These are phyloP conservation scores for Halcyon chelicuti DNA, from an alignment of 2,797 vertebrate species.

Conservation along the genomic window DNA sequence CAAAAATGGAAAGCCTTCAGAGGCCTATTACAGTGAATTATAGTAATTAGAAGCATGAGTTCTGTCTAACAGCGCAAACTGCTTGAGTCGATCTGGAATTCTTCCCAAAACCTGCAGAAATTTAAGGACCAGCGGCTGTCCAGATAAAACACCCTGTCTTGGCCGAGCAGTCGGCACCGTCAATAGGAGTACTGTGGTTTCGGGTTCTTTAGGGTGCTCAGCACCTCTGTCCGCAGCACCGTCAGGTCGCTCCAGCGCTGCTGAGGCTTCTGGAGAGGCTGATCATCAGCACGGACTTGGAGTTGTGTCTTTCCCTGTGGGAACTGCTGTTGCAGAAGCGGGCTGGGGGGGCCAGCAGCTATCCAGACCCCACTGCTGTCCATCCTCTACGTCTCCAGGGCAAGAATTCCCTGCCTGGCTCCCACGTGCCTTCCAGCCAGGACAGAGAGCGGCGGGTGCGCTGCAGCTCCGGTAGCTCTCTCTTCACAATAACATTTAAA, in stretches of 20 bases:
- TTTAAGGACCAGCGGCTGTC: not conserved
- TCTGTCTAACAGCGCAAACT: conserved; percentile 44
- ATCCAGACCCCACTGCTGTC: not conserved
- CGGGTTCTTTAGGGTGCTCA: not conserved
- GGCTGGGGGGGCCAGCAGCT: not conserved
- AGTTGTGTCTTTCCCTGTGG: not conserved
- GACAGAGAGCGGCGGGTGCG: not conserved
- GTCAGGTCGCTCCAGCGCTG: not conserved
- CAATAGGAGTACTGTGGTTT: not conserved
- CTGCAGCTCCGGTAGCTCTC: not conserved
- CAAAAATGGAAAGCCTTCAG: conserved; percentile 37
- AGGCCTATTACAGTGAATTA: conserved; percentile 60
- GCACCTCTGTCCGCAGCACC: not conserved
- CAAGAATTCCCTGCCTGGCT: not conserved
- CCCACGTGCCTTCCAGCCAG: not conserved
- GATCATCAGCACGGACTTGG: not conserved
- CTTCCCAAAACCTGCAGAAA: conserved; percentile 27
- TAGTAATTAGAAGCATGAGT: conserved; percentile 42
- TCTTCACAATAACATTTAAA: not conserved
- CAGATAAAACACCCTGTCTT: not conserved
- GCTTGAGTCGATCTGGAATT: conserved; percentile 37
- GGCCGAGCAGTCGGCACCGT: not conserved
- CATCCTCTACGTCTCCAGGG: not conserved
- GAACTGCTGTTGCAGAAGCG: not conserved
- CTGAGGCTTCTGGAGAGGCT: not conserved